These are phyloP conservation scores for Eospalax fontanierii DNA, from an alignment of 2,797 vertebrate species.

Conservation along the genomic window DNA sequence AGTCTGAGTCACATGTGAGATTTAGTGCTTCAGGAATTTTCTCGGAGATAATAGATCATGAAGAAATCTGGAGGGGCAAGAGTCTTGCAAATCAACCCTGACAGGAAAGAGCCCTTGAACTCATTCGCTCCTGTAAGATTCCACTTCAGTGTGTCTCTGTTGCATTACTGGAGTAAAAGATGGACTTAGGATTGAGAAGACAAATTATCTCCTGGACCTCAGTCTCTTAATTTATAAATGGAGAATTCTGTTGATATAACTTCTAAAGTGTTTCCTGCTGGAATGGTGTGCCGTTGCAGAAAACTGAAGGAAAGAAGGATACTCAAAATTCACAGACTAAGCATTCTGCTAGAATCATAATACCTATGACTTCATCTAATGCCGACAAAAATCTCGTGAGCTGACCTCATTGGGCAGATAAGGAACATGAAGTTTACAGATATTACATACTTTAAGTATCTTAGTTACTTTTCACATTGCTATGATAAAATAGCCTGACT, in stretches of 20 bases:
- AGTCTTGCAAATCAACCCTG: slow-evolving; percentile 70
- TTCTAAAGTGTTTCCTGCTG: background rate
- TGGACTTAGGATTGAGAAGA: slow-evolving; percentile 56
- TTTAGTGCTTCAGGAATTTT: slow-evolving; percentile 68
- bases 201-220: slow-evolving; percentile 12
- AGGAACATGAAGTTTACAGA: slow-evolving; percentile 1
- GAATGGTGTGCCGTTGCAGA: slow-evolving; percentile 9
- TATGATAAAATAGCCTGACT: background rate
- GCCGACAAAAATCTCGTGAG: background rate
- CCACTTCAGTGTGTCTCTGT: slow-evolving; percentile 1
- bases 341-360: background rate
- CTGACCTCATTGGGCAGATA: background rate
- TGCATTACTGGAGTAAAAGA: slow-evolving; percentile 42
- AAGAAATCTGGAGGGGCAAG: slow-evolving; percentile 43
- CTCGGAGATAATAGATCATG: slow-evolving; percentile 48
- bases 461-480: background rate
- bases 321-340: background rate
- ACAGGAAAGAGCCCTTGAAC: slow-evolving; percentile 61
- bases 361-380: background rate
- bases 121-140: slow-evolving; percentile 37
- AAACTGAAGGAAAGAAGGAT: slow-evolving; percentile 23
- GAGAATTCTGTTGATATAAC: slow-evolving; percentile 61
- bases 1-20: slow-evolving; percentile 33
- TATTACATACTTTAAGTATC: background rate
- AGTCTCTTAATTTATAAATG: slow-evolving; percentile 61